A percentile compares a stretch with the other conserved stretches of the same genome.
Conservation (phyloP, 1,140 invertebrate genomes). For the Drosophila pallidifrons region DNA sequence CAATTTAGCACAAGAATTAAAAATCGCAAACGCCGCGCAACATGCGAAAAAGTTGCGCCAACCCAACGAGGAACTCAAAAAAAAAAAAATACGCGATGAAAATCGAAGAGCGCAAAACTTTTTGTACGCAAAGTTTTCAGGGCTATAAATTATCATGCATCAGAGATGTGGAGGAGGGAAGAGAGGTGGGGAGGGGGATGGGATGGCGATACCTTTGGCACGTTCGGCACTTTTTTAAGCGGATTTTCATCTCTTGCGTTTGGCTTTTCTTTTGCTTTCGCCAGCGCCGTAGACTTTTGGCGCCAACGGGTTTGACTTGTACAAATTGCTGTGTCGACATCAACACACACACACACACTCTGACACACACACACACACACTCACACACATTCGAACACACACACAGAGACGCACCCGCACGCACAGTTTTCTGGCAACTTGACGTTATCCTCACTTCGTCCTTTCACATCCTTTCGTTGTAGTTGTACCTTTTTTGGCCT, state of each 20-base stretch:
- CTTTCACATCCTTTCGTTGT: slow-evolving; percentile 18
- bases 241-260: slow-evolving; percentile 72
- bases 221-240: slow-evolving; percentile 81
- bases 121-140: slow-evolving; percentile 76
- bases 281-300: slow-evolving; percentile 78
- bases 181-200: background rate
- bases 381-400: slow-evolving; percentile 51
- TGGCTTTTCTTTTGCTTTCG: slow-evolving; percentile 53
- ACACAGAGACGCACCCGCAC: slow-evolving; percentile 70
- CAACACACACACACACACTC: slow-evolving; percentile 46
- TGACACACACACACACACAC: slow-evolving; percentile 34
- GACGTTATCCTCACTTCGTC: slow-evolving; percentile 56
- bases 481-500: slow-evolving; percentile 54
- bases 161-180: background rate
- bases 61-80: background rate
- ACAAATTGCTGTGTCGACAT: slow-evolving; percentile 80
- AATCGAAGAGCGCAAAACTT: slow-evolving; percentile 33
- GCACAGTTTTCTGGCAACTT: slow-evolving; percentile 50
- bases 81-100: background rate
- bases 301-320: slow-evolving; percentile 80
- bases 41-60: slow-evolving; percentile 66
- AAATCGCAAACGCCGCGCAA: slow-evolving; percentile 79
- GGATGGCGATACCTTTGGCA: slow-evolving; percentile 53
- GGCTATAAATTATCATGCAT: slow-evolving; percentile 76
- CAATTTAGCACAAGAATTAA: slow-evolving; percentile 83